These are phyloP conservation scores for Pyrrhosoma nymphula DNA, from an alignment of 2,888 invertebrate species.

Conservation along the genomic window DNA sequence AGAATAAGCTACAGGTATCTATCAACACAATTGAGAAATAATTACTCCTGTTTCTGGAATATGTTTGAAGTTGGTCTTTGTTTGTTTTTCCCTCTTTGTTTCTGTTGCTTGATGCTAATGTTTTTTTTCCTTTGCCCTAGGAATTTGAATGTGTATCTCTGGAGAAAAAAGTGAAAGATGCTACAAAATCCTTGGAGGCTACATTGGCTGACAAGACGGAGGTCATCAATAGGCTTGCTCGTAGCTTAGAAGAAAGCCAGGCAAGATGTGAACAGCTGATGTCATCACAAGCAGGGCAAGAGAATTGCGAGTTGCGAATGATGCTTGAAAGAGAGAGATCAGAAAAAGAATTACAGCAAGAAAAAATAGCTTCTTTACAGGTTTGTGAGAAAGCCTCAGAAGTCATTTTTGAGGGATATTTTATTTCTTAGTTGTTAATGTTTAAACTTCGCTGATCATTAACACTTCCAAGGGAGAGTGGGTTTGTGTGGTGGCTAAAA, in stretches of 20 bases:
- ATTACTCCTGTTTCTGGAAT: too few species aligned
- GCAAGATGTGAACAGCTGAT: constrained; percentile 55
- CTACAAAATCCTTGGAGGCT: constrained; percentile 50
- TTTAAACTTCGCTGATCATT: too few species aligned
- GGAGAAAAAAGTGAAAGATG: constrained; percentile 53
- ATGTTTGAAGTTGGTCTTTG: too few species aligned
- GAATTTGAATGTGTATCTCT: constrained; percentile 36
- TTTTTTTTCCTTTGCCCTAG: not conserved
- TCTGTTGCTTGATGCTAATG: not conserved
- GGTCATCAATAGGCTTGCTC: constrained; percentile 56
- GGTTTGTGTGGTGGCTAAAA: too few species aligned
- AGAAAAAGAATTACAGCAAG: constrained; percentile 74
- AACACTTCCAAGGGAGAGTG: too few species aligned
- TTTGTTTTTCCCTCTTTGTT: too few species aligned
- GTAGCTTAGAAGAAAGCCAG: constrained; percentile 64
- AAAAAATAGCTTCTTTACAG: constrained; percentile 21
- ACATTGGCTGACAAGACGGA: constrained; percentile 63
- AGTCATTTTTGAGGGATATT: not conserved
- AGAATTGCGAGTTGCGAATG: constrained; percentile 68
- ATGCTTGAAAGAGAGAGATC: constrained; percentile 58
- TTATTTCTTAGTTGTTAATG: not conserved
- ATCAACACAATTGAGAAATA: too few species aligned
- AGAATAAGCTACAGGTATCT: too few species aligned
- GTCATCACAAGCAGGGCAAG: constrained; percentile 64
- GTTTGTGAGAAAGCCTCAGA: not conserved